These are phyloP conservation scores for Mus minutoides DNA, from an alignment of 2,797 vertebrate species.

Conservation along the genomic window DNA sequence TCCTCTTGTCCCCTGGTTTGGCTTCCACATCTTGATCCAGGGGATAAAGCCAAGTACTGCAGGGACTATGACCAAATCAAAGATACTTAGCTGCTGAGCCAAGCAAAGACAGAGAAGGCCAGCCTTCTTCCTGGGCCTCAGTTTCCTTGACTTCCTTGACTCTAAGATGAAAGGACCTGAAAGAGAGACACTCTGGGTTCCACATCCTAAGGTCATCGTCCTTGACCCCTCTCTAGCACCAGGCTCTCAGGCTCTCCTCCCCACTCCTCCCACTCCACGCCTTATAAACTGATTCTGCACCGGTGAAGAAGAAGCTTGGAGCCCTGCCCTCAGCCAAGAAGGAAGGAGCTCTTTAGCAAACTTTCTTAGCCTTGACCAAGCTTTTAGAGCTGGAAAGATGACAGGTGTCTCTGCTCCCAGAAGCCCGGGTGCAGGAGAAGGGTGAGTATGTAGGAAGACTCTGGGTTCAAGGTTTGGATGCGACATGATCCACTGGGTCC, in stretches of 20 bases:
- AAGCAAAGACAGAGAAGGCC: not conserved
- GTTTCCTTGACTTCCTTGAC: not conserved
- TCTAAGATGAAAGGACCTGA: not conserved
- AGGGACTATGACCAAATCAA: not conserved
- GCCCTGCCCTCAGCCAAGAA: not conserved
- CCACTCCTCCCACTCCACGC: not conserved
- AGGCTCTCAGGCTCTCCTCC: not conserved
- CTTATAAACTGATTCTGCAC: not conserved
- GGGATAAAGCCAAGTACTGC: not conserved
- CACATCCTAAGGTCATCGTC: not conserved
- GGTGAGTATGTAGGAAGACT: not conserved
- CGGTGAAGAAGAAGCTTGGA: not conserved
- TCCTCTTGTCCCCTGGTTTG: not conserved
- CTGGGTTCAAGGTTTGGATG: not conserved
- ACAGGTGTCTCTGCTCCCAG: not conserved
- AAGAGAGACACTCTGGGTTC: not conserved
- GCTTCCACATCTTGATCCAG: not conserved
- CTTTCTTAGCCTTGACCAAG: constrained; percentile 37
- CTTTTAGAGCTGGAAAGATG: not conserved
- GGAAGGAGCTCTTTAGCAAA: constrained; percentile 24
- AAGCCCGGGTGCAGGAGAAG: not conserved
- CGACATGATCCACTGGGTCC: not conserved
- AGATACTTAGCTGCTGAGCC: not conserved
- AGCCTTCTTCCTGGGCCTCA: not conserved
- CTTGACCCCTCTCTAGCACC: not conserved